These are phyloP conservation scores for Telmatherina bonti DNA, from an alignment of 2,797 vertebrate species.

Conservation along the genomic window DNA sequence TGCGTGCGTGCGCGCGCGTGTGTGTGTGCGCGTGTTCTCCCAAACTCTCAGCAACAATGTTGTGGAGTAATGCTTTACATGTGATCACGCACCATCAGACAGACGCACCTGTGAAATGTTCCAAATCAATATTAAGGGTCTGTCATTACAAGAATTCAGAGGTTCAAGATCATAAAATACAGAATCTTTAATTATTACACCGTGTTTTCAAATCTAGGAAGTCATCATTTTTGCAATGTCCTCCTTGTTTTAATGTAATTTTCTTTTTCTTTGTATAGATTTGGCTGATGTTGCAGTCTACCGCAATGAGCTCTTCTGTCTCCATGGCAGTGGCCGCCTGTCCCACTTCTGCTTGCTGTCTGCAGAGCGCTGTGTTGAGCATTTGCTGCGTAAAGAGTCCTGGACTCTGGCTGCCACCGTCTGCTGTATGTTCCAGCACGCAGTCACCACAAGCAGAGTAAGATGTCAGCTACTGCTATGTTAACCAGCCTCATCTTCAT, in stretches of 20 bases:
- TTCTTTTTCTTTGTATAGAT: slow-evolving; percentile 77
- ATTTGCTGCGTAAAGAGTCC: slow-evolving; percentile 88
- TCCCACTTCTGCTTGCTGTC: slow-evolving; percentile 90
- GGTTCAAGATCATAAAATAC: neutral
- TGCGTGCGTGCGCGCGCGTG: too few species aligned
- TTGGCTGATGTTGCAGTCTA: slow-evolving; percentile 89
- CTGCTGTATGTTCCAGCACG: slow-evolving; percentile 92
- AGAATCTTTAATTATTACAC: neutral
- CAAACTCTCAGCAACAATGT: neutral
- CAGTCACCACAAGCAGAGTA: slow-evolving; percentile 88
- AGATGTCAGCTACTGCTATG: slow-evolving; percentile 48
- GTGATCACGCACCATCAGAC: neutral
- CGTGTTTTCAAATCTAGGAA: neutral
- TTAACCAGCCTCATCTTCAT: neutral
- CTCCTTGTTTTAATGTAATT: neutral
- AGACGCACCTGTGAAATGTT: neutral
- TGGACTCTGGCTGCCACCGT: slow-evolving; percentile 89
- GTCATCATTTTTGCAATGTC: neutral
- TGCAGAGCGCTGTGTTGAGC: slow-evolving; percentile 92
- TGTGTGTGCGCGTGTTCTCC: slow-evolving; percentile 4
- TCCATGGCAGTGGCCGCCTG: slow-evolving; percentile 89
- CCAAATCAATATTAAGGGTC: neutral
- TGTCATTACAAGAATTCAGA: neutral
- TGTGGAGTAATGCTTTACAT: neutral
- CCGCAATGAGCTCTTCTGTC: slow-evolving; percentile 94